phyloP scores from a whole-genome alignment of 1,140 invertebrate genomes.

The Drosophila gunungcola region DNA sequence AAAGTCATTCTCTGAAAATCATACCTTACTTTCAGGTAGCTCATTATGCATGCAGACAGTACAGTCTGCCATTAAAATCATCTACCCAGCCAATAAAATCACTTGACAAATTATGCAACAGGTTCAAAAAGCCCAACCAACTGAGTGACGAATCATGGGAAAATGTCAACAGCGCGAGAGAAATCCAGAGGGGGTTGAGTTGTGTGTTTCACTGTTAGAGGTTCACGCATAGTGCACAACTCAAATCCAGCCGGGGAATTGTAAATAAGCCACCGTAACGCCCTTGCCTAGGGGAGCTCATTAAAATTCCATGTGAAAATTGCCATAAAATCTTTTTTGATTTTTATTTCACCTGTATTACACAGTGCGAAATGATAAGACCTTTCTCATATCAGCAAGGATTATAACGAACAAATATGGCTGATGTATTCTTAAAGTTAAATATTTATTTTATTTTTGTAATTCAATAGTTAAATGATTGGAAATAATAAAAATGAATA shows the following conservation, averaged over 20 bases:
- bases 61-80: conserved; percentile 46
- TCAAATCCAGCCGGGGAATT: conserved; percentile 34
- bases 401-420: too few relatives aligned
- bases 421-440: too few relatives aligned
- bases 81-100: conserved; percentile 65
- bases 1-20: neutral
- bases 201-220: conserved; percentile 38
- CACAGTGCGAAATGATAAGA: neutral
- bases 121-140: conserved; percentile 36
- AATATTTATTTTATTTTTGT: too few relatives aligned
- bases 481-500: too few relatives aligned
- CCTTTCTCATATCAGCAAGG: too few relatives aligned
- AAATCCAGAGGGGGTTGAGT: conserved; percentile 12
- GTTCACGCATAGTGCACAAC: conserved; percentile 60
- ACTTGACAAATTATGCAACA: conserved; percentile 67
- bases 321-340: conserved; percentile 43
- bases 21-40: neutral
- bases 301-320: conserved; percentile 70
- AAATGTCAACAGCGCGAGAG: conserved; percentile 43
- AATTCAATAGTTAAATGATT: too few relatives aligned
- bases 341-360: conserved; percentile 10
- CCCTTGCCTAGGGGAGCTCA: conserved; percentile 42
- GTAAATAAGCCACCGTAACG: conserved; percentile 67
- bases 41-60: conserved; percentile 52
- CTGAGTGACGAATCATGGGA: conserved; percentile 67